Evolutionary conservation across 2,113 vertebrate species (phyloP).

Genomic region (Ictalurus furcatus): DNA sequence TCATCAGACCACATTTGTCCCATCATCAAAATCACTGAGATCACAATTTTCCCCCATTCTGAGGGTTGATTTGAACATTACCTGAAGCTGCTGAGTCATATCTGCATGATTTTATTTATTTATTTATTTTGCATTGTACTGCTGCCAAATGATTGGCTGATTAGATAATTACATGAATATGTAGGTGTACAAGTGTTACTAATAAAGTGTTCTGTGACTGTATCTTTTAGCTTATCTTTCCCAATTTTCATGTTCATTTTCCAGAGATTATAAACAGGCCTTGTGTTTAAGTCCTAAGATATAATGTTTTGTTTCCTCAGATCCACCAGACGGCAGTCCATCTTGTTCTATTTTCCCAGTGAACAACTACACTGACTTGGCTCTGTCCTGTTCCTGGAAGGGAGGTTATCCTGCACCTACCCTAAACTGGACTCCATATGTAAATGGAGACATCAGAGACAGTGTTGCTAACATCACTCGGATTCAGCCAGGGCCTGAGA

Average conservation of each 20-base stretch:
- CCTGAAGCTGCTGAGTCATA: too few relatives aligned
- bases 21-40: too few relatives aligned
- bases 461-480: conserved; percentile 68
- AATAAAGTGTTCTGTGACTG: too few relatives aligned
- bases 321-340: conserved; percentile 80
- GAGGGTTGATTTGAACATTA: too few relatives aligned
- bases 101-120: too few relatives aligned
- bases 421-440: conserved; percentile 76
- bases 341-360: conserved; percentile 75
- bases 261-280: not conserved
- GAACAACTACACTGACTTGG: conserved; percentile 72
- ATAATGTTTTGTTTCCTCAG: conserved; percentile 64
- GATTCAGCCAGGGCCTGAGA: conserved; percentile 60
- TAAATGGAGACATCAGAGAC: conserved; percentile 40
- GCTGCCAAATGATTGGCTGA: too few relatives aligned
- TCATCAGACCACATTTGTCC: too few relatives aligned
- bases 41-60: too few relatives aligned
- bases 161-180: too few relatives aligned
- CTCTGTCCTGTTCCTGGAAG: conserved; percentile 79
- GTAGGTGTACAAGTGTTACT: too few relatives aligned
- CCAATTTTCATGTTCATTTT: not conserved
- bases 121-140: too few relatives aligned
- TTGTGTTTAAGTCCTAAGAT: not conserved
- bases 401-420: conserved; percentile 79
- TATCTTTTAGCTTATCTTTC: not conserved